Percentiles rank a stretch among this genome's conserved stretches.
Conservation (phyloP, 1,140 invertebrate species). For the Drosophila quadrilineata region DNA sequence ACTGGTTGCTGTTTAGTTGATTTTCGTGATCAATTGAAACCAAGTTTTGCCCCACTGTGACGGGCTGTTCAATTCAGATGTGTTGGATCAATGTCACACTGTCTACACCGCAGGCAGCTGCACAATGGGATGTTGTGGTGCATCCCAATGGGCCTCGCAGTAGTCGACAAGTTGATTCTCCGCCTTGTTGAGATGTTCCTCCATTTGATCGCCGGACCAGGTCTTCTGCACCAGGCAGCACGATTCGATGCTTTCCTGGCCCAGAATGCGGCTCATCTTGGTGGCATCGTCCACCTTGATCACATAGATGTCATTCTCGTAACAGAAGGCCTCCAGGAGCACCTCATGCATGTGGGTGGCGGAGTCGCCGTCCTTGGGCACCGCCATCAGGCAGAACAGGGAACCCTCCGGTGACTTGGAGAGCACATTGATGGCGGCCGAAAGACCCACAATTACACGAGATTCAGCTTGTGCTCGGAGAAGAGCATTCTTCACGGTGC, state of each 20-base stretch:
- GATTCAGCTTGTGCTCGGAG: slow-evolving; percentile 84
- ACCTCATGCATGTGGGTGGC: slow-evolving; percentile 87
- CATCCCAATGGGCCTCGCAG: slow-evolving; percentile 83
- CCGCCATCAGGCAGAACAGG: slow-evolving; percentile 85
- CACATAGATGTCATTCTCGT: slow-evolving; percentile 86
- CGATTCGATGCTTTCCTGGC: slow-evolving; percentile 81
- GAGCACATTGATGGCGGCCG: slow-evolving; percentile 84
- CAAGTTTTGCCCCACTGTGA: slow-evolving; percentile 58
- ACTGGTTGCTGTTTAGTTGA: slow-evolving; percentile 51
- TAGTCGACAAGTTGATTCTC: slow-evolving; percentile 83
- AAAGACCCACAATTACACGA: slow-evolving; percentile 84
- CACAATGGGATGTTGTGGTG: slow-evolving; percentile 82
- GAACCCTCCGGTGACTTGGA: slow-evolving; percentile 84
- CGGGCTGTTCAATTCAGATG: slow-evolving; percentile 58
- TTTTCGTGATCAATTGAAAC: slow-evolving; percentile 38
- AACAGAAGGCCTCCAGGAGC: slow-evolving; percentile 86
- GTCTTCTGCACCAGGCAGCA: slow-evolving; percentile 83
- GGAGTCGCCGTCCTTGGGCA: slow-evolving; percentile 84
- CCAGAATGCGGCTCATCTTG: slow-evolving; percentile 82
- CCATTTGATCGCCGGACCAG: slow-evolving; percentile 82
- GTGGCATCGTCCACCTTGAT: slow-evolving; percentile 84
- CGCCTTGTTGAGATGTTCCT: slow-evolving; percentile 81
- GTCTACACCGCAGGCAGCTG: slow-evolving; percentile 83
- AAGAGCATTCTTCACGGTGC: slow-evolving; percentile 83
- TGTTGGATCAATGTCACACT: neutral